A percentile compares a stretch with the other conserved stretches of the same genome.
Evolutionary conservation across 2,113 vertebrate species (phyloP).

Genomic region (Baryphthengus martii): DNA sequence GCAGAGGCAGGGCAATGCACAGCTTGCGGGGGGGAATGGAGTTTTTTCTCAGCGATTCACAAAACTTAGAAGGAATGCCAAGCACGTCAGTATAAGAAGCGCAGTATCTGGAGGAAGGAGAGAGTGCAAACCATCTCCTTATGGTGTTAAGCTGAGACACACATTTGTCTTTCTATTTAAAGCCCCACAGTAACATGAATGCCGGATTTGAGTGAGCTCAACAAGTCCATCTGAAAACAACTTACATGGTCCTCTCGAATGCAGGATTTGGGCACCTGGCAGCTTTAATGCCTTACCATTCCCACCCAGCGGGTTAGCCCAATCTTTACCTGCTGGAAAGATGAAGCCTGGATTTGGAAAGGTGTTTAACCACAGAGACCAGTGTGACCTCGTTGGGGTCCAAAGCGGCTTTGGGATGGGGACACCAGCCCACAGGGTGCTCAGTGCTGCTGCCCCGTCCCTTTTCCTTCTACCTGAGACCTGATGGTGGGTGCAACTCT

Average conservation of each 20-base stretch:
- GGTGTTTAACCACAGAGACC: background rate
- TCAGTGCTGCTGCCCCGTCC: background rate
- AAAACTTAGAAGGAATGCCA: slow-evolving; percentile 25
- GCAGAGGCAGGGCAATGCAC: background rate
- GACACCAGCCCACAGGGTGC: rapidly evolving
- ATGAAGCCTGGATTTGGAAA: background rate
- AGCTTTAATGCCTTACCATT: background rate
- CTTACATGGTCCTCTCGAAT: background rate
- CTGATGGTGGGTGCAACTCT: background rate
- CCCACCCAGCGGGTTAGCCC: background rate
- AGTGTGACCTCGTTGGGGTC: background rate
- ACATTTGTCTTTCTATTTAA: slow-evolving; percentile 45
- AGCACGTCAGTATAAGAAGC: background rate
- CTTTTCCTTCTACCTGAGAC: background rate
- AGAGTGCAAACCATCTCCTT: slow-evolving; percentile 42
- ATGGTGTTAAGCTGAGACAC: slow-evolving; percentile 1
- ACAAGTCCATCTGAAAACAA: background rate
- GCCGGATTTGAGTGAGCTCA: background rate
- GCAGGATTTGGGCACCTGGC: background rate
- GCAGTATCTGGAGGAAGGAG: slow-evolving; percentile 27
- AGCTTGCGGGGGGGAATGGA: background rate
- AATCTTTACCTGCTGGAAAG: background rate
- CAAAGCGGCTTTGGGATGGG: background rate
- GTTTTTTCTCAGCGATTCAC: background rate
- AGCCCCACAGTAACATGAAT: background rate